Evolutionary conservation across 2,797 vertebrate genomes (phyloP), one percentile per base, ranked within the genome.

Genomic region (Synaphobranchus kaupii): DNA sequence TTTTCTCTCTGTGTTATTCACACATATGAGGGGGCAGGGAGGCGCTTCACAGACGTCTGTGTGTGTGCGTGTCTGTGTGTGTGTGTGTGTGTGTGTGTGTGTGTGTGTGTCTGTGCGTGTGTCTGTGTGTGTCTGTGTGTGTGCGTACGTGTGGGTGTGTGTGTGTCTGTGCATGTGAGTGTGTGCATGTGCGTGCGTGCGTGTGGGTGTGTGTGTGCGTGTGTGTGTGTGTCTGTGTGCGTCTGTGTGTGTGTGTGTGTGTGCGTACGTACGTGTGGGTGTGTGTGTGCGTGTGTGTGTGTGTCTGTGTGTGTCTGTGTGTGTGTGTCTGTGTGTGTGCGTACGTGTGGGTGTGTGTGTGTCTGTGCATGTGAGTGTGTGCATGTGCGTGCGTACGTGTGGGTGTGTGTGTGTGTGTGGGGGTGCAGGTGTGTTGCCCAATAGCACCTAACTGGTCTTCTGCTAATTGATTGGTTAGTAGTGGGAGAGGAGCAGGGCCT

Each of bases 401-500:
- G 83, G 20, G 52, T 28, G 50, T 60, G 68, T 56, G 47, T 73
- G 66, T 85, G 66, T 56, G 39, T 34, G n/a, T 25, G 71, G 34
- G 52, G 22, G 73, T 52, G 73, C 52, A 8, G 12, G 58, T 85
- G 31, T 85, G 58, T 48, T 54, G 44, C 81, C 17, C 47, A 60
- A 80, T 86, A 68, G 15, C 81, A 84, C 80, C 48, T 93, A 91
- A 94, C 94, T 93, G 90, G 92, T 92, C 92, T 9, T 91, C 93
- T 73, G 88, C 90, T 93, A 94, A 95, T 95, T 93, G 94, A 95
- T 95, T 94, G 93, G 92, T 91, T 84, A 85, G 90, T 91, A 90
- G 92, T 90, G 86, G 89, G 92, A 91, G 91, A 91, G 91, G 92
- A 95, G 93, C 94, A 94, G 91, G 92, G 92, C 92, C 94, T 94